Evolutionary conservation across 2,888 invertebrate species (phyloP).

Genomic region (Amphipyra tragopoginis): DNA sequence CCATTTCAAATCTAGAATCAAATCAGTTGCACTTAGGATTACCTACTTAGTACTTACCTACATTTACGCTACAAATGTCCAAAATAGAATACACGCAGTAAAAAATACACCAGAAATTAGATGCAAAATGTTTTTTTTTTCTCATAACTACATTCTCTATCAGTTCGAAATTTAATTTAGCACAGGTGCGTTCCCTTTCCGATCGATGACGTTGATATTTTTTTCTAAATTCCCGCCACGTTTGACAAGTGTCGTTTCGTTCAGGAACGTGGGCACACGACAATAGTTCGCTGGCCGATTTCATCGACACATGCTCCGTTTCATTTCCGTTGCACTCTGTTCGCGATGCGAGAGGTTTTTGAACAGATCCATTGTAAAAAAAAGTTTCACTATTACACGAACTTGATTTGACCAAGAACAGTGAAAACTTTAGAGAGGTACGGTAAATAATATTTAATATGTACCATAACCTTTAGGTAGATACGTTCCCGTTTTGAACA

Average conservation of each 20-base stretch:
- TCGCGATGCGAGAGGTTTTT: constrained; percentile 77
- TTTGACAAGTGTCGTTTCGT: constrained; percentile 75
- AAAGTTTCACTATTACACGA: constrained; percentile 87
- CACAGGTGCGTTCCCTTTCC: constrained; percentile 60
- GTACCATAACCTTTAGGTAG: too few relatives aligned
- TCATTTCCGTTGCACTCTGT: constrained; percentile 86
- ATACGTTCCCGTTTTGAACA: too few relatives aligned
- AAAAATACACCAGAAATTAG: too few relatives aligned
- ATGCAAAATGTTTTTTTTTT: too few relatives aligned
- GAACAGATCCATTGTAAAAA: constrained; percentile 79
- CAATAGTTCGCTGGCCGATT: constrained; percentile 78
- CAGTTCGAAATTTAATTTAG: constrained; percentile 58
- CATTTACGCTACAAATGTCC: too few relatives aligned
- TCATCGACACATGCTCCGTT: constrained; percentile 81
- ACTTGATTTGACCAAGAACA: constrained; percentile 84
- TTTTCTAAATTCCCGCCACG: constrained; percentile 75
- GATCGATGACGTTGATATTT: constrained; percentile 48
- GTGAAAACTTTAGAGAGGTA: constrained; percentile 48
- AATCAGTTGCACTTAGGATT: too few relatives aligned
- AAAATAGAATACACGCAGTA: too few relatives aligned
- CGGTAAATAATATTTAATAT: background rate
- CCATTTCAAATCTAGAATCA: too few relatives aligned
- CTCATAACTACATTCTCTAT: background rate
- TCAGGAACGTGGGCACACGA: constrained; percentile 66
- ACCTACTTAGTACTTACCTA: too few relatives aligned